Evolutionary conservation across 2,113 vertebrate genomes (phyloP), one percentile per base, ranked within the genome.

Genomic region (Pygoscelis antarcticus): DNA sequence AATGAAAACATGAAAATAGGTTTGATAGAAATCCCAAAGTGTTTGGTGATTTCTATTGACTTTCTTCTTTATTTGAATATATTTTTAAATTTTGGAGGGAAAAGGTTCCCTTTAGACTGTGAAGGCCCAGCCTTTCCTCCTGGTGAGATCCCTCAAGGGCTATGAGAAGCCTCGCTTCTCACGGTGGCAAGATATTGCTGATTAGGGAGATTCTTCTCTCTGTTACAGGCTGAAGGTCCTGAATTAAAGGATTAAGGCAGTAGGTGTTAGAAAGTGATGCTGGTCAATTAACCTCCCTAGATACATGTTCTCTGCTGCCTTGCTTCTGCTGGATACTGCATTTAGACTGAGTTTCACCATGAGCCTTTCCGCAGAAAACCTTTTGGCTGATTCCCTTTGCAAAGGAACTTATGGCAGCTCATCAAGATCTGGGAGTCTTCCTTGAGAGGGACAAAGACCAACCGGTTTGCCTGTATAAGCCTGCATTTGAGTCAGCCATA

Each of bases 391-490:
- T 17, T 18, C 16, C 11, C 29, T 57, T 55, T 44, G 13, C 17
- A 38, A 10, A 52, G 34, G 23, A 87, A 26, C 7, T 66, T 17
- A 29, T 2, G 20, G 20, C 17, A 72, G 7, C 18, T 79, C 9
- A 11, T 51, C 19, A 23, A 18, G 9, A 16, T 4, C n/a, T 14
- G 6, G 6, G 26, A 57, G 9, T 34, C 7, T 51, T 26, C 26
- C 25, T 32, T 42, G 42, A 9, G 29, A 42, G 7, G 34, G 8
- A 32, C 21, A 51, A 64, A 49, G n/a, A 34, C 25, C 16, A 13
- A 4, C 0, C 0, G 13, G 26, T 91, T 10, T 65, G 6, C 34
- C 25, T 3, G 2, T 14, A 8, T n/a, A 52, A 70, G 4, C 7
- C 38, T 20, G 5, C 34, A 64, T 16, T 46, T 19, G 19, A 81